Evolutionary conservation across 2,113 vertebrate genomes (phyloP), one percentile per base, ranked within the genome.

Genomic region (Grammomys dolichurus): DNA sequence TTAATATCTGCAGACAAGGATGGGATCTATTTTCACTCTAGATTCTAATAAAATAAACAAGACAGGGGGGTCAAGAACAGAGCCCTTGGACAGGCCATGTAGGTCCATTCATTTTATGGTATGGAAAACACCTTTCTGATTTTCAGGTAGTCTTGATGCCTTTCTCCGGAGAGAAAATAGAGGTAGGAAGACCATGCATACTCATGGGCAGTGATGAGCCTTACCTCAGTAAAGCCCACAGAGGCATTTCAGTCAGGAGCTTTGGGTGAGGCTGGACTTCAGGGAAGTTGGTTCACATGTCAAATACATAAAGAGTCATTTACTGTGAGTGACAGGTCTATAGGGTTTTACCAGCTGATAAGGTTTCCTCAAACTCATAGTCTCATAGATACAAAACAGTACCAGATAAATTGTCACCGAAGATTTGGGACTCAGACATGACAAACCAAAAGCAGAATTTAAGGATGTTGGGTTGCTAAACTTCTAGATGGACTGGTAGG

Each of bases 1-100:
- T 89, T n/a, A 51, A 60, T 95, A 82, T 90, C 73, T 94, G n/a
- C 20, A 90, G 73, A 95, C 86, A 92, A 95, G 81, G 88, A 89
- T 93, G 33, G 72, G 88, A 95, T 95, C 72, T 95, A 51, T 92
- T 96, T 96, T 95, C 22, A 91, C 75, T 85, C 58, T 89, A 78
- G 78, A 48, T 51, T 93, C 78, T 96, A 90, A 96, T 96, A 90
- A 97, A 93, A 93, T 92, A 88, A 95, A 94, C 3, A 80, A 86
- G 58, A 81, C 58, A 90, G 36, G 81, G 81, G n/a, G 85, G 75
- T 93, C 92, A 95, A 90, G 63, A 70, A 28, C 51, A 87, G 48
- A 90, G 40, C 63, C 93, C 73, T 84, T 84, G 56, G 69, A 43
- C 7, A 91, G 54, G 54, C 69, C 24, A 31, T 48, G 20, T 48